These are phyloP conservation scores for Hartigia nigra DNA, from an alignment of 2,888 invertebrate species.

Conservation along the genomic window DNA sequence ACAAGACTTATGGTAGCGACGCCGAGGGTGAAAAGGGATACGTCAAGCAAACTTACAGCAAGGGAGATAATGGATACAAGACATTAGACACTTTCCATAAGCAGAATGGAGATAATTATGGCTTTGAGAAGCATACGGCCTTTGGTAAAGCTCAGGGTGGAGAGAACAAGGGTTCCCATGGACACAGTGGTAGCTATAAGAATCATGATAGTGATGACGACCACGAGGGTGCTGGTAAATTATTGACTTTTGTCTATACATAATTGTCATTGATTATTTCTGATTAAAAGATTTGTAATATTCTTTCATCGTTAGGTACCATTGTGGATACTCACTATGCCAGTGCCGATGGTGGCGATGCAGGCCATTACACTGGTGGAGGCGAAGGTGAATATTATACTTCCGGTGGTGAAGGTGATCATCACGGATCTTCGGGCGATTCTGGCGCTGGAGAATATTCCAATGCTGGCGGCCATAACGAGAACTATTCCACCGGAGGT, in stretches of 20 bases:
- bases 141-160: conserved; percentile 69
- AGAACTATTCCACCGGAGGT: conserved; percentile 45
- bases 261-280: background rate
- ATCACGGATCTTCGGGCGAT: conserved; percentile 38
- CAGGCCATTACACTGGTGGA: conserved; percentile 37
- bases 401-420: conserved; percentile 36
- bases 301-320: conserved; percentile 43
- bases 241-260: background rate
- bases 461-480: conserved; percentile 41
- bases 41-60: conserved; percentile 72
- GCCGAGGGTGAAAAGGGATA: conserved; percentile 74
- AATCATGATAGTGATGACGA: conserved; percentile 66
- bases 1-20: conserved; percentile 73
- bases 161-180: conserved; percentile 47
- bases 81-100: conserved; percentile 80
- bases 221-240: conserved; percentile 64
- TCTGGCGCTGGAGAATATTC: conserved; percentile 46
- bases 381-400: conserved; percentile 32
- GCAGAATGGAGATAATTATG: conserved; percentile 79
- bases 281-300: background rate
- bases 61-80: conserved; percentile 79
- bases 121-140: conserved; percentile 76
- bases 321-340: conserved; percentile 47
- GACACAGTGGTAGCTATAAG: conserved; percentile 49
- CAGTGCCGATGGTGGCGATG: conserved; percentile 30